These are phyloP conservation scores for Lepisosteus osseus DNA, from an alignment of 2,113 vertebrate genomes.

Conservation along the genomic window DNA sequence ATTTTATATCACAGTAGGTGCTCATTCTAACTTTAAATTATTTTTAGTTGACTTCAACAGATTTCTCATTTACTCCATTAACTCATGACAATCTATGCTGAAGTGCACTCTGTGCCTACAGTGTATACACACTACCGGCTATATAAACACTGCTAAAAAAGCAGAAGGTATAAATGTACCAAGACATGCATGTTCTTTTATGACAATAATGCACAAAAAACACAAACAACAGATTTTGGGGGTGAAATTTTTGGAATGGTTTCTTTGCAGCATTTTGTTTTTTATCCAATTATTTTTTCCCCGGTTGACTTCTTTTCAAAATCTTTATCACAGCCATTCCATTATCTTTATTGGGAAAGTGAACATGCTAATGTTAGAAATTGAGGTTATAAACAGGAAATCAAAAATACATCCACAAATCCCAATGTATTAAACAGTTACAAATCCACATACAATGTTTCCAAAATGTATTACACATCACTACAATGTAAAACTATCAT, in stretches of 20 bases:
- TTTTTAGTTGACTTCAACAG: too few species aligned
- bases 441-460: constrained; percentile 90
- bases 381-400: constrained; percentile 92
- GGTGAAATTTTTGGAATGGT: constrained; percentile 80
- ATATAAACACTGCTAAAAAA: background rate
- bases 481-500: constrained; percentile 85
- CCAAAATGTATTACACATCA: constrained; percentile 84
- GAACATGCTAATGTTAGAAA: constrained; percentile 98
- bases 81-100: background rate
- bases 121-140: too few species aligned
- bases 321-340: constrained; percentile 78
- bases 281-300: constrained; percentile 14
- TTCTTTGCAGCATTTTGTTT: constrained; percentile 59
- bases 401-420: constrained; percentile 98
- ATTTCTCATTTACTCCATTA: too few species aligned
- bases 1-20: background rate
- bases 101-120: too few species aligned
- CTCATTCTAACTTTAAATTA: too few species aligned
- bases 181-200: background rate
- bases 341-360: constrained; percentile 96
- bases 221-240: constrained; percentile 71
- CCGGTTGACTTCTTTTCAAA: constrained; percentile 53
- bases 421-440: constrained; percentile 99
- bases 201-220: constrained; percentile 21
- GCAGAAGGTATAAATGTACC: constrained; percentile 15